Evolutionary conservation across 2,888 invertebrate genomes (phyloP).

Genomic region (Drosophila diplacantha): DNA sequence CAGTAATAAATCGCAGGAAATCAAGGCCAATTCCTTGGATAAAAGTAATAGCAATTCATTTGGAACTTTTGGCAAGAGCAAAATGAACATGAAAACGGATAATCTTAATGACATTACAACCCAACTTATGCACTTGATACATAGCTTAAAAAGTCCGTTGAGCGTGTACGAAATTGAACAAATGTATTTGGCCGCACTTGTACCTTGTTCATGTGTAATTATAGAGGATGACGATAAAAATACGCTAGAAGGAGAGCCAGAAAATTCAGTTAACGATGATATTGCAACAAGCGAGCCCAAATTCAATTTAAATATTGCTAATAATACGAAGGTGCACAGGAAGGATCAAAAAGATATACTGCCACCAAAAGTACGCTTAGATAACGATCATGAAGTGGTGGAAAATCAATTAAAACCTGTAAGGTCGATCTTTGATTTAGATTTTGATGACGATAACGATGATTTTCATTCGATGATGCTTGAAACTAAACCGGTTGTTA

Average conservation of each 20-base stretch:
- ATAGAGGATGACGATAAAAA: slow-evolving; percentile 55
- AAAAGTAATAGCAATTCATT: slow-evolving; percentile 65
- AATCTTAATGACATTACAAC: slow-evolving; percentile 47
- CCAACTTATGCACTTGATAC: slow-evolving; percentile 55
- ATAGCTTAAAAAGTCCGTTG: slow-evolving; percentile 43
- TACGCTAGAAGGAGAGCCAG: slow-evolving; percentile 1
- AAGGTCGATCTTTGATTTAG: slow-evolving; percentile 77
- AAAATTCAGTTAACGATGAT: not conserved
- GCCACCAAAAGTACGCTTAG: not conserved
- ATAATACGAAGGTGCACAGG: slow-evolving; percentile 13
- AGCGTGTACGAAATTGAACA: slow-evolving; percentile 48
- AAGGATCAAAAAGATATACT: slow-evolving; percentile 5
- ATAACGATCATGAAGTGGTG: slow-evolving; percentile 13
- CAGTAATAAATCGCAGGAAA: slow-evolving; percentile 46
- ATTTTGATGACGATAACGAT: slow-evolving; percentile 77
- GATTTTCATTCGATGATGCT: slow-evolving; percentile 56
- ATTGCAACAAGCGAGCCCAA: slow-evolving; percentile 2
- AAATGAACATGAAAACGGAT: not conserved
- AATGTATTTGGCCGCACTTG: slow-evolving; percentile 48
- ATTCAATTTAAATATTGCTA: slow-evolving; percentile 4
- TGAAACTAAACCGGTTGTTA: slow-evolving; percentile 14
- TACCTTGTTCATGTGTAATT: slow-evolving; percentile 68
- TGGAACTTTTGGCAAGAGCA: slow-evolving; percentile 24
- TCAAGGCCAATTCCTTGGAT: slow-evolving; percentile 53
- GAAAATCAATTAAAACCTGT: slow-evolving; percentile 58